These are phyloP conservation scores for Antheraea assamensis DNA, from an alignment of 2,888 invertebrate species.

Conservation along the genomic window DNA sequence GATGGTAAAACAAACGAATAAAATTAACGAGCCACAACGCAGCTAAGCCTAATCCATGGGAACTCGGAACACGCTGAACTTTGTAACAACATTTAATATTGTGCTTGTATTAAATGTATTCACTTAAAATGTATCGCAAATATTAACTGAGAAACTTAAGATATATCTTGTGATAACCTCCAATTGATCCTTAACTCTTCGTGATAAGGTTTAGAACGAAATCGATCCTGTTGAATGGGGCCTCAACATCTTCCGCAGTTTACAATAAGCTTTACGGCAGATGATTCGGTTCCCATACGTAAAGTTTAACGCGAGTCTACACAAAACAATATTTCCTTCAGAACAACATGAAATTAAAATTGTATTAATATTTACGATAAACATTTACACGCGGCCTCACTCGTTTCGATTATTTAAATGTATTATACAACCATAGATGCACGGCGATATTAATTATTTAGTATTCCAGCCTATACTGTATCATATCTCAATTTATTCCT, in stretches of 20 bases:
- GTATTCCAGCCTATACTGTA: no score
- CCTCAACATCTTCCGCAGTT: constrained; percentile 38
- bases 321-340: constrained; percentile 49
- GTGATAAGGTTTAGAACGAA: constrained; percentile 36
- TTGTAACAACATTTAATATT: constrained; percentile 62
- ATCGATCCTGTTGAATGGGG: constrained; percentile 25
- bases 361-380: background rate
- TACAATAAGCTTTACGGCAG: constrained; percentile 52
- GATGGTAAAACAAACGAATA: background rate
- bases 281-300: constrained; percentile 61
- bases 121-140: constrained; percentile 64
- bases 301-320: constrained; percentile 47
- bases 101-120: constrained; percentile 68
- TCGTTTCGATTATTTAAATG: background rate
- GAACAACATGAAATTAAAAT: constrained; percentile 15
- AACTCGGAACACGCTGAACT: constrained; percentile 40
- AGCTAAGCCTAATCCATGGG: background rate
- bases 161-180: constrained; percentile 36
- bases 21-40: background rate
- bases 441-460: no score
- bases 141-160: constrained; percentile 64
- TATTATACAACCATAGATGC: no score
- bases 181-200: constrained; percentile 33
- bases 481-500: no score
- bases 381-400: background rate